Evolutionary conservation across 2,797 vertebrate genomes (phyloP).

Genomic region (Typhlichthys subterraneus): DNA sequence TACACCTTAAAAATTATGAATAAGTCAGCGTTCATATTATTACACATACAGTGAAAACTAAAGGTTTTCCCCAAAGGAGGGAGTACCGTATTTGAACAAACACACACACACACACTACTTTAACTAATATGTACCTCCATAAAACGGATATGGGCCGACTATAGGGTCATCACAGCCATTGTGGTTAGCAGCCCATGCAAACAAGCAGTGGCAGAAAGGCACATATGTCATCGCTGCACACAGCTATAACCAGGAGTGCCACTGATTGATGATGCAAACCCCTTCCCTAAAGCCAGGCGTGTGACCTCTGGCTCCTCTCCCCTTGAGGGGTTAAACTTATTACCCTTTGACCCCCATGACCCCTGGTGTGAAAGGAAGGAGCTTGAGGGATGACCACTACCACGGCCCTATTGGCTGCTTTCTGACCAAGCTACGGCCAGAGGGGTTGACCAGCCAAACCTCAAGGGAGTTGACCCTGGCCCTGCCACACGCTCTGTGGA

Average conservation of each 20-base stretch:
- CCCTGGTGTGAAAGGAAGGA: conserved; percentile 84
- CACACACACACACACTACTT: too few relatives aligned
- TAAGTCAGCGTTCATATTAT: too few relatives aligned
- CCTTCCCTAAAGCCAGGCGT: conserved; percentile 82
- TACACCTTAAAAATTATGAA: too few relatives aligned
- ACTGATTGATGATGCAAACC: conserved; percentile 78
- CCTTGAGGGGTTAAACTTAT: conserved; percentile 88
- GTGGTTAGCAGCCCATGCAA: conserved; percentile 63
- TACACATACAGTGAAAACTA: too few relatives aligned
- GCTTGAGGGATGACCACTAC: conserved; percentile 89
- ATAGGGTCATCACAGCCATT: conserved; percentile 32
- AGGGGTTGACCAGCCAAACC: conserved; percentile 68
- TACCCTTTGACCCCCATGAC: conserved; percentile 89
- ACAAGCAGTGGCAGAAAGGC: conserved; percentile 54
- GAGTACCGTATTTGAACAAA: too few relatives aligned
- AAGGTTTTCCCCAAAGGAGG: too few relatives aligned
- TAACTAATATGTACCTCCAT: too few relatives aligned
- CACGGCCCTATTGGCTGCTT: conserved; percentile 80
- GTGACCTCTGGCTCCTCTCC: conserved; percentile 84
- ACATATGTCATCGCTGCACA: conserved; percentile 60
- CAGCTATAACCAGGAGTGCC: conserved; percentile 63
- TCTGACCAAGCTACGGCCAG: conserved; percentile 78
- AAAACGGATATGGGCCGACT: not conserved
- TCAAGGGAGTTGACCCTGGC: conserved; percentile 75
- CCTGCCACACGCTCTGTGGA: conserved; percentile 72